These are phyloP conservation scores for Tenebrio molitor DNA, from an alignment of 1,140 invertebrate species.

Conservation along the genomic window DNA sequence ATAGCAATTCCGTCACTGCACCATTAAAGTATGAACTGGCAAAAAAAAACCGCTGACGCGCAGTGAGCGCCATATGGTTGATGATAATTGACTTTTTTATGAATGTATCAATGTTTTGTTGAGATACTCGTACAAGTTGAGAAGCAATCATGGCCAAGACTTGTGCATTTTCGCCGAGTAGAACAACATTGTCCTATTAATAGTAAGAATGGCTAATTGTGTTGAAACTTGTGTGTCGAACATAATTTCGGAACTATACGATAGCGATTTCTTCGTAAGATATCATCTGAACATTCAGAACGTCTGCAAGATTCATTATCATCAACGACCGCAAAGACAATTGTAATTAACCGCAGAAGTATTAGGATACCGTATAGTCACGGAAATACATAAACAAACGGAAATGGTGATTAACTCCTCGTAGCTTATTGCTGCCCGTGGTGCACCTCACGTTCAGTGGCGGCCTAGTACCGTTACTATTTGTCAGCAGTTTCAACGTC, in stretches of 20 bases:
- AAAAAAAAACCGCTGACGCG: not conserved
- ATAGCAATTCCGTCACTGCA: too few relatives aligned
- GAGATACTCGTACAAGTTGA: too few relatives aligned
- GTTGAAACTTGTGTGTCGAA: too few relatives aligned
- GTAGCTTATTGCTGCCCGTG: conserved; percentile 9
- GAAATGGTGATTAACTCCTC: conserved; percentile 37
- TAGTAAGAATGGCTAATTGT: too few relatives aligned
- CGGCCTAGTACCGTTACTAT: conserved; percentile 20
- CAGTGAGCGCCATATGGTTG: conserved; percentile 16
- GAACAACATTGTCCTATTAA: too few relatives aligned
- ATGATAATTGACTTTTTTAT: conserved; percentile 26
- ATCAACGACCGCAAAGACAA: conserved; percentile 11
- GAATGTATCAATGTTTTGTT: conserved; percentile 6
- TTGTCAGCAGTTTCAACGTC: not conserved
- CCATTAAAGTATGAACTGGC: not conserved
- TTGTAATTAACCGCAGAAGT: conserved; percentile 18
- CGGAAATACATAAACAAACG: conserved; percentile 30
- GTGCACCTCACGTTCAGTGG: conserved; percentile 24
- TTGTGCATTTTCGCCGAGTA: too few relatives aligned
- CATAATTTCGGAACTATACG: too few relatives aligned
- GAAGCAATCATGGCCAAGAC: too few relatives aligned
- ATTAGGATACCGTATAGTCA: conserved; percentile 15
- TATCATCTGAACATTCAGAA: too few relatives aligned
- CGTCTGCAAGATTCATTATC: conserved; percentile 1
- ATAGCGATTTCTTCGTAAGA: too few relatives aligned